Evolutionary conservation across 2,797 vertebrate species (phyloP), one percentile per base, ranked within the genome.

Genomic region (Takifugu rubripes): DNA sequence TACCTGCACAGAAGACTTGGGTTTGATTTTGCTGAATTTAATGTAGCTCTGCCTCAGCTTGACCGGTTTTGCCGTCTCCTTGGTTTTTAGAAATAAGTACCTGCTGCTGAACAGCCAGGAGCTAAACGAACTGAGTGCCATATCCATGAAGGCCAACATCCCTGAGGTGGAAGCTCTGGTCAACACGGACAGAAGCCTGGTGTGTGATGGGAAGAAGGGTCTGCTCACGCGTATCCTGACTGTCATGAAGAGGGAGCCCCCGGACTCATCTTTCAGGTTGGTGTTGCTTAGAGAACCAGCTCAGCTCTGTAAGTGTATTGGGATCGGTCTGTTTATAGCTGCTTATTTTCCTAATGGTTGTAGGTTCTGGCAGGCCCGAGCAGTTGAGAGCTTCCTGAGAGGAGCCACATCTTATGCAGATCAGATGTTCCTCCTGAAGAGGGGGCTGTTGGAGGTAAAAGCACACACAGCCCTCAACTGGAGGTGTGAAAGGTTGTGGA

Each of bases 281-380:
- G 87, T 47, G 46, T 44, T 21, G 3, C 25, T 0, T 1, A 25
- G 44, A 15, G 2, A 16, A 8, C 7, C 43, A 5, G 43, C 15
- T 44, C n/a, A 6, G 42, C 45, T 24, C n/a, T 10, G 1, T 47
- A 10, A 17, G 1, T 17, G 44, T 27, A 25, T 51, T 15, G 14
- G 57, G 21, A 49, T 66, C 24, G 49, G 47, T 56, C 25, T 62
- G 60, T 56, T 29, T 21, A 8, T 16, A 25, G 3, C 3, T 46
- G 8, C 17, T 61, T 49, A 55, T 17, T 14, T 10, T 49, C 45
- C 59, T 16, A 56, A 6, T 45, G 43, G 48, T 9, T 46, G 24
- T 71, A 99, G 97, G 82, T 99, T 99, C 87, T 99, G 97, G 97
- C 97, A 98, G 80, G 97, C 97, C 0, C 94, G 97, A 64, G 97